A percentile compares a stretch with the other conserved stretches of the same genome.
Conservation (phyloP, 2,797 vertebrate species). For the Catharus ustulatus region DNA sequence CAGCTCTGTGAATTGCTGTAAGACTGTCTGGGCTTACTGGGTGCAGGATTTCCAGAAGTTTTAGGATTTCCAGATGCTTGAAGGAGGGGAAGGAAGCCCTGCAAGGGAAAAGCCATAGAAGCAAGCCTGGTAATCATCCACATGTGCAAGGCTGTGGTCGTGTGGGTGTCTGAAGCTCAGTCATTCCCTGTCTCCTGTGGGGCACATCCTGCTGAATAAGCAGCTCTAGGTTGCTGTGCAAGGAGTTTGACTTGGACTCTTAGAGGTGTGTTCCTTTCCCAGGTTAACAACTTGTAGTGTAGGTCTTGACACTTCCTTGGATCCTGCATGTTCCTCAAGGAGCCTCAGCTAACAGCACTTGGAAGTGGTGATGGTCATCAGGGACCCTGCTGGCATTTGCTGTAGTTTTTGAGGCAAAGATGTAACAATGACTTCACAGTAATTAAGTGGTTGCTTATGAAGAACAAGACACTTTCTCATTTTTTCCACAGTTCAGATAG, state of each 20-base stretch:
- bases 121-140: accelerated
- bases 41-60: neutral
- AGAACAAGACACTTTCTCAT: neutral
- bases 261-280: neutral
- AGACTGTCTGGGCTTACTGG: neutral
- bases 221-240: neutral
- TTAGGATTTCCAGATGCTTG: neutral
- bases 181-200: neutral
- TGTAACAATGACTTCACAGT: neutral
- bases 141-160: neutral
- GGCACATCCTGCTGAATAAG: neutral
- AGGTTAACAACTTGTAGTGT: neutral
- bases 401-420: neutral
- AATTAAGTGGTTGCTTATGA: neutral
- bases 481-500: constrained; percentile 85
- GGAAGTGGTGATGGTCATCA: neutral
- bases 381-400: neutral
- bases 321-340: accelerated
- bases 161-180: neutral
- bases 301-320: neutral
- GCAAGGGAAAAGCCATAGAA: neutral
- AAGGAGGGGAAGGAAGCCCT: neutral
- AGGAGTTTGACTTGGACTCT: neutral
- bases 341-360: neutral
- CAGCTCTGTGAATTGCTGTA: neutral